Evolutionary conservation across 2,113 vertebrate species (phyloP), one percentile per base, ranked within the genome.

Genomic region (Chitala chitala): DNA sequence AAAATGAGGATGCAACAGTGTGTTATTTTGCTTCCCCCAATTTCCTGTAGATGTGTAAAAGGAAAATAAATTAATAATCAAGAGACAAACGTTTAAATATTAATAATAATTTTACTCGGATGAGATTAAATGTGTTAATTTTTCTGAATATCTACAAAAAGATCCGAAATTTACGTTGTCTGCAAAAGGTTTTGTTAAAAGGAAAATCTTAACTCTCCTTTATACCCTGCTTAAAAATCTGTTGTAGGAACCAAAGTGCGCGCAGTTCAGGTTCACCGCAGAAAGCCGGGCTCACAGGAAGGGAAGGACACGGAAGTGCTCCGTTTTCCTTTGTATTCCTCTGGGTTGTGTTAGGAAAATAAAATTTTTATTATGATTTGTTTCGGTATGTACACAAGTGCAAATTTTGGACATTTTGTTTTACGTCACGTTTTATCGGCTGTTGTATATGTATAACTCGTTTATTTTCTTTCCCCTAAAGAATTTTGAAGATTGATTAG

Each of bases 321-420:
- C n/a, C n/a, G n/a, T 78, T 88, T 89, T 87, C 89, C 90, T 92
- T 92, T 91, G 91, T 91, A 89, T 89, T 84, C 86, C 48, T 64
- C 24, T 85, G 81, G 84, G 82, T 87, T 87, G 85, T 87, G 88
- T 89, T 83, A 86, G 83, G 87, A 83, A 83, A 74, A 79, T 74
- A 85, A 88, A 90, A 86, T 81, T 82, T 73, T 81, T 84, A 64
- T 80, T 82, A 55, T 29, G 71, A 55, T 53, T 73, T 78, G 70
- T 77, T 40, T 76, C 53, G 76, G 69, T 76, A 70, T 69, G 79
- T 69, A 31, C n/a, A n/a, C n/a, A n/a, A n/a, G n/a, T n/a, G n/a
- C n/a, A n/a, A n/a, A n/a, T n/a, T 78, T 64, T 38, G 31, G 24
- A 53, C 31, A 31, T 38, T 54, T 63, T 74, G 17, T 56, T 3